These are phyloP conservation scores for Alviniconcha strummeri DNA, from an alignment of 2,888 invertebrate genomes.

Conservation along the genomic window DNA sequence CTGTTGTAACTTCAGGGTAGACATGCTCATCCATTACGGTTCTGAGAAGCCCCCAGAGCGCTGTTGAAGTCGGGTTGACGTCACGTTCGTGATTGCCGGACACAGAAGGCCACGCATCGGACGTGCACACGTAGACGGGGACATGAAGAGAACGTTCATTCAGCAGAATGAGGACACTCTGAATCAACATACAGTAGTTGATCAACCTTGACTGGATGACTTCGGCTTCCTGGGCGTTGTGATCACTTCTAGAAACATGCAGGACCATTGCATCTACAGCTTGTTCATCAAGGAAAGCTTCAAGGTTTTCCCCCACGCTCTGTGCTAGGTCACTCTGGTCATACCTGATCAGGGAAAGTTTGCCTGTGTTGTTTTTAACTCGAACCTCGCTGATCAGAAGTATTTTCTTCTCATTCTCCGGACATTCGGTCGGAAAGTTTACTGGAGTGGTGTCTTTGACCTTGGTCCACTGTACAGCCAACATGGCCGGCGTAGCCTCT, in stretches of 20 bases:
- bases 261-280: not conserved
- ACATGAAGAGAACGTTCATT: constrained; percentile 15
- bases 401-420: not conserved
- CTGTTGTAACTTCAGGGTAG: constrained; percentile 19
- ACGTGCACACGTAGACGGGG: constrained; percentile 33
- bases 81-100: not conserved
- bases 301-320: not conserved
- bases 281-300: not conserved
- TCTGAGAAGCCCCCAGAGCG: constrained; percentile 41
- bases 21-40: constrained; percentile 34
- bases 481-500: not conserved
- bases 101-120: constrained; percentile 22
- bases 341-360: too few relatives aligned
- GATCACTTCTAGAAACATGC: not conserved
- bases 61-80: constrained; percentile 35
- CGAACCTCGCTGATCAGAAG: too few relatives aligned
- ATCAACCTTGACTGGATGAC: constrained; percentile 7
- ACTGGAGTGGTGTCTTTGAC: not conserved
- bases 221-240: not conserved
- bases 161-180: constrained; percentile 19
- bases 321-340: too few relatives aligned
- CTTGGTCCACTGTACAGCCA: not conserved
- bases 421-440: not conserved
- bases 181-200: constrained; percentile 33
- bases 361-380: too few relatives aligned